Evolutionary conservation across 2,113 vertebrate species (phyloP), one percentile per base, ranked within the genome.

Genomic region (Sclerurus mexicanus): DNA sequence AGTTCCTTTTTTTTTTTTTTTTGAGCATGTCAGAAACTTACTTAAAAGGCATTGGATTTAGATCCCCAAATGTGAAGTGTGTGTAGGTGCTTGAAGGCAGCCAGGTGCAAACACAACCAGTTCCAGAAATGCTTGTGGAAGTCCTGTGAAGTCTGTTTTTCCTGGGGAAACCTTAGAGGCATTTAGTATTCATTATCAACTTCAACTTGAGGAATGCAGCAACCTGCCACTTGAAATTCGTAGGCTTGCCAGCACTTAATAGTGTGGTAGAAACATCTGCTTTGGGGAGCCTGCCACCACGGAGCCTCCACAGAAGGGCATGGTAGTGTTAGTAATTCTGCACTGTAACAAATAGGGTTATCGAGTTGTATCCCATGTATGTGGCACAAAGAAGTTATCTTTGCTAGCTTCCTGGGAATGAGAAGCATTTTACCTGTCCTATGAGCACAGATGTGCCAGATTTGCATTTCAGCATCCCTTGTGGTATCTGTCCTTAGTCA

Each of bases 1-100:
- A 11, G 35, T 60, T 89, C 13, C 2, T 25, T 58, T 35, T 49
- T 35, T n/a, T 42, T 37, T 44, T 49, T 6, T 37, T 8, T 28
- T 27, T 7, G 6, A 39, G 7, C 2, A 8, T 42, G 18, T n/a
- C 0, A 1, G 49, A 89, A 47, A 21, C 33, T 42, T 63, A 40
- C 18, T 39, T 62, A 68, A 73, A 69, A 39, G 8, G 2, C 1
- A 0, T 23, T 86, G 21, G 37, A 14, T 79, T 72, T 67, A 53
- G 9, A 39, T 75, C 13, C 10, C 11, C 1, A 25, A 39, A 6
- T 75, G 39, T 63, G 58, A 76, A 79, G 49, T n/a, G 8, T 6
- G 2, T n/a, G 7, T 62, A 14, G 42, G 24, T 86, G 62, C 33
- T 59, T 0, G 0, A 47, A 30, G 23, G 30, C 42, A 82, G 52